Evolutionary conservation across 2,888 invertebrate genomes (phyloP).

Genomic region (Trissolcus japonicus): DNA sequence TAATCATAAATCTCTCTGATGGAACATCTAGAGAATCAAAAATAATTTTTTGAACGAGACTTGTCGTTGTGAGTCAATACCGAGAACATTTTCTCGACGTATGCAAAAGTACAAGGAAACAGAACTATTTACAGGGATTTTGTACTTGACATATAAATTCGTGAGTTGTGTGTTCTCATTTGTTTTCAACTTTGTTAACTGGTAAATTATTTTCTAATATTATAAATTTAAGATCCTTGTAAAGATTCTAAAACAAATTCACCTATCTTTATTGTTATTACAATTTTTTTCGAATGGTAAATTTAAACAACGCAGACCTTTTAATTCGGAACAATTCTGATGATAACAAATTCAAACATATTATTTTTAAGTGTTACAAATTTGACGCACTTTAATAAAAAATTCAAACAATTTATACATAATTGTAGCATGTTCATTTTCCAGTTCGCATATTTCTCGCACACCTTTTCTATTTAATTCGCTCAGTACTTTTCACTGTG

Average conservation of each 20-base stretch:
- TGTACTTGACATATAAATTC: conserved; percentile 23
- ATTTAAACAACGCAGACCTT: too few species aligned
- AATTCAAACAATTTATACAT: conserved; percentile 32
- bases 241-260: too few species aligned
- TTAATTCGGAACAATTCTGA: too few species aligned
- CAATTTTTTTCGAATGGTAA: too few species aligned
- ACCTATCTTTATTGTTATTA: too few species aligned
- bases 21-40: conserved; percentile 4
- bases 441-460: conserved; percentile 40
- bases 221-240: too few species aligned
- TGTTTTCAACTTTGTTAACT: background rate
- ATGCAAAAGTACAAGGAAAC: conserved; percentile 18
- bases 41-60: background rate
- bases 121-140: conserved; percentile 26
- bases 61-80: conserved; percentile 13
- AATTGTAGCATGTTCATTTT: conserved; percentile 57
- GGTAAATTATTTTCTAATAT: too few species aligned
- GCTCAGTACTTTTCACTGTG: conserved; percentile 64
- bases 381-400: conserved; percentile 17
- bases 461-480: conserved; percentile 64
- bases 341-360: too few species aligned
- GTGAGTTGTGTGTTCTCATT: conserved; percentile 16
- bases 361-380: too few species aligned
- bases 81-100: conserved; percentile 12
- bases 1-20: background rate